Evolutionary conservation across 2,888 invertebrate genomes (phyloP), one percentile per base, ranked within the genome.

Genomic region (Oscheius myriophilus): DNA sequence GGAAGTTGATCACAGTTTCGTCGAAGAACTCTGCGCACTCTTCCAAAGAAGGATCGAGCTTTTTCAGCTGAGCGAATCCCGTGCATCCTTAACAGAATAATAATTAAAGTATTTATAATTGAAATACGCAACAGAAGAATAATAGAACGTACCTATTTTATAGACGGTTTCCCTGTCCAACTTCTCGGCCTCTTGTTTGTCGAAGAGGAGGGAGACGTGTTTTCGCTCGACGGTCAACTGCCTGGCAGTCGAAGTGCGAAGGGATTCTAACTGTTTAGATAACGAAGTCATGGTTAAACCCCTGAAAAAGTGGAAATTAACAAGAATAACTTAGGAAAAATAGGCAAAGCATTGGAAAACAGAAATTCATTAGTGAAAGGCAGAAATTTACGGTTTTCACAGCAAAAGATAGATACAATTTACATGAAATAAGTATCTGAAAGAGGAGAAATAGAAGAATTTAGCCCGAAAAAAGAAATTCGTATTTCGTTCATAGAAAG

Each of bases 141-240:
- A 53, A 39, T 14, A 23, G 9, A 45, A 67, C 82, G 82, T 87
- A 88, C 95, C 96, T 62, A 96, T 92, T 85, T 93, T 92, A 87
- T 91, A 93, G 78, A 95, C 92, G 0, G 92, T 92, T 76, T 93
- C 92, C 59, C 92, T 91, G 83, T 93, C 93, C 82, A 94, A 91
- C 51, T 91, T 90, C 0, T 94, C 93, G 0, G 96, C 96, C 87
- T 95, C 94, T 85, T 92, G 92, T 0, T 92, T 91, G 84, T 94
- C 92, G 87, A 96, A 97, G 1, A 97, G 88, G 78, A 97, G 90
- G 0, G 96, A 96, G 14, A 92, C 90, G 55, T 91, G 81, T 11
- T 77, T 73, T 49, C 75, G 75, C 57, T 84, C 83, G 45, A 81
- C 76, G 77, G 80, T 84, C 77, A 77, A 82, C 77, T 72, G 81